These are phyloP conservation scores for Rhizomys pruinosus DNA, from an alignment of 2,113 vertebrate genomes.

Conservation along the genomic window DNA sequence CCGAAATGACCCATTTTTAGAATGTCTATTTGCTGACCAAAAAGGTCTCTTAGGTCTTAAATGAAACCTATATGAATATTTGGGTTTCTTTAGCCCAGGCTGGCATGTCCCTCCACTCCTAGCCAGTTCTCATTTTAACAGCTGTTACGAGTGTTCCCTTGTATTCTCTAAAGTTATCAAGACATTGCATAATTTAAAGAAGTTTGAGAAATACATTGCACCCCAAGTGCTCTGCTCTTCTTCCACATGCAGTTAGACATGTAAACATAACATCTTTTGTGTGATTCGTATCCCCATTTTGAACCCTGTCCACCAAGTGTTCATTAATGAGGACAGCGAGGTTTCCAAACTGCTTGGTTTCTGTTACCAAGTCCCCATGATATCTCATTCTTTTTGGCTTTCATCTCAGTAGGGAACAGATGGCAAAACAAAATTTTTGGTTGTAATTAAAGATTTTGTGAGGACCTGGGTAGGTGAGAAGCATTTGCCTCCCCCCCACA, in stretches of 20 bases:
- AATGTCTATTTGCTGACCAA: background rate
- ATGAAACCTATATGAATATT: background rate
- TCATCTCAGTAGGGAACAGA: conserved; percentile 23
- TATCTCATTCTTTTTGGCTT: background rate
- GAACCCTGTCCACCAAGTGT: background rate
- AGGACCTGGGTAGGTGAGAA: conserved; percentile 31
- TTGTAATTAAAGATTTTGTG: conserved; percentile 41
- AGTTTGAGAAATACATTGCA: background rate
- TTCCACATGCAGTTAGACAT: background rate
- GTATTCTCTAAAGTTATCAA: background rate
- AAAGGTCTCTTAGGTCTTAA: background rate
- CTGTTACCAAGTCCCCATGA: conserved; percentile 35
- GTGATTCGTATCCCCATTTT: fast-evolving
- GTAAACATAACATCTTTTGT: background rate
- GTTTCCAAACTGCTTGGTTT: conserved; percentile 31
- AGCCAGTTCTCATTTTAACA: background rate
- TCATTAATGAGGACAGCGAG: background rate
- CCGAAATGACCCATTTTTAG: background rate
- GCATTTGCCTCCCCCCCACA: background rate
- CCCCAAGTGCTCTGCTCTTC: fast-evolving
- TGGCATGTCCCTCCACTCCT: background rate
- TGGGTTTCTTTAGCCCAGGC: background rate
- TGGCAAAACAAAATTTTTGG: background rate
- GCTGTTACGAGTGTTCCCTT: background rate
- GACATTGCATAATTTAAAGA: background rate